Evolutionary conservation across 2,797 vertebrate genomes (phyloP), one percentile per base, ranked within the genome.

Genomic region (Austrolebias charrua): DNA sequence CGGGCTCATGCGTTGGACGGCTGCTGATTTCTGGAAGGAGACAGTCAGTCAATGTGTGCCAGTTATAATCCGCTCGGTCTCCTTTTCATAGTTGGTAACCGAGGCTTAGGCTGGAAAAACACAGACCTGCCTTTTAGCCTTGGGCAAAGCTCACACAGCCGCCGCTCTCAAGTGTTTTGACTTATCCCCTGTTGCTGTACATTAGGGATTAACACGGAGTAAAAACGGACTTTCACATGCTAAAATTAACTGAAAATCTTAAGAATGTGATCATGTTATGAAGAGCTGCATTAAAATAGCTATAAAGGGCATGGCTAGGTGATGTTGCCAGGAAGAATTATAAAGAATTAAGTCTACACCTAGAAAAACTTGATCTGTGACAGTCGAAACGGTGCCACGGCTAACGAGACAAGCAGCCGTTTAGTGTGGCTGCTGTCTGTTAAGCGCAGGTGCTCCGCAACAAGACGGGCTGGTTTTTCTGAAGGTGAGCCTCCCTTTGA

Each of bases 391-490:
- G 2, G 6, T 42, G 31, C 56, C 50, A 40, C 31, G 3, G 46
- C 38, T 51, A 49, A 60, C n/a, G n/a, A 60, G 15, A 24, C 24
- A 28, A 42, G 7, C 16, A 15, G 29, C 46, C 0, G 1, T 58
- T 74, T 38, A 43, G 42, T 20, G 1, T 11, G 43, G 5, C 16
- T 56, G 40, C 33, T 66, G 65, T 47, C 52, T 40, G 33, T 28
- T 60, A 52, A 75, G 65, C 58, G 63, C 47, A 61, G n/a, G 35
- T 2, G 10, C 47, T 10, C 42, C 18, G 53, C 54, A 87, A 88
- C 80, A 61, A 54, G 87, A 84, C 49, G 10, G 76, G 79, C 86
- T 77, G 81, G 86, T 90, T 90, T 76, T 57, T 19, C 49, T 55
- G 35, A 69, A 53, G 29, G 18, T 49, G 38, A 55, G 5, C 51